A percentile compares a stretch with the other conserved stretches of the same genome.
phyloP scores from a whole-genome alignment of 2,113 vertebrate species.

The Trematocara variabile region DNA sequence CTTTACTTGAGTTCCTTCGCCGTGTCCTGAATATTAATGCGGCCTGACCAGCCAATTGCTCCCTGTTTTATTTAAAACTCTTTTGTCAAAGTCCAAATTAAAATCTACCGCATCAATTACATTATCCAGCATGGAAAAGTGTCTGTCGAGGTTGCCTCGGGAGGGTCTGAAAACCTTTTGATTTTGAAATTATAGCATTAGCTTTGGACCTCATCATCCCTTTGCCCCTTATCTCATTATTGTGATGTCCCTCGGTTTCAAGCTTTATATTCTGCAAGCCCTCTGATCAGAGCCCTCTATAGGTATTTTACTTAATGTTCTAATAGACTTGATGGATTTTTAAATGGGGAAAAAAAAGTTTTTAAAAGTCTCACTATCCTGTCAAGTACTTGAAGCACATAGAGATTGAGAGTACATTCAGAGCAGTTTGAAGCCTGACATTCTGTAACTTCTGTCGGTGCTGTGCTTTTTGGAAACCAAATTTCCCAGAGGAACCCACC shows the following conservation, averaged over 20 bases:
- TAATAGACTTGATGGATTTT: not conserved
- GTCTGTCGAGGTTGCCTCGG: not conserved
- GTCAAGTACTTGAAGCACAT: not conserved
- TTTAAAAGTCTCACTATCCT: not conserved
- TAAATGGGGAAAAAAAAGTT: not conserved
- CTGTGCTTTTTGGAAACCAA: too few relatives aligned
- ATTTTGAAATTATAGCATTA: conserved; percentile 1
- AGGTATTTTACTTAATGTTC: not conserved
- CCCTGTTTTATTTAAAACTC: conserved; percentile 32
- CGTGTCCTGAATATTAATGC: conserved; percentile 26
- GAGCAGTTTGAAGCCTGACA: not conserved
- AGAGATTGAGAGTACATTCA: not conserved
- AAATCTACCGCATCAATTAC: conserved; percentile 35
- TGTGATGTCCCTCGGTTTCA: not conserved
- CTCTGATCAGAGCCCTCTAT: not conserved
- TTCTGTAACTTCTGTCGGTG: too few relatives aligned
- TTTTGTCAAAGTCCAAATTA: conserved; percentile 52
- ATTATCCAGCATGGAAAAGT: conserved; percentile 12
- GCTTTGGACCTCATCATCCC: not conserved
- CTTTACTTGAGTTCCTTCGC: not conserved
- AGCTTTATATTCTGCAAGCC: not conserved
- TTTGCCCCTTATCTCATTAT: conserved; percentile 25
- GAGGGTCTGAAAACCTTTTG: not conserved
- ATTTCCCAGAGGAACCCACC: too few relatives aligned
- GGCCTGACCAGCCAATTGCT: not conserved